Evolutionary conservation across 1,140 invertebrate genomes (phyloP), one percentile per base, ranked within the genome.

Genomic region (Bradynema listronoti): DNA sequence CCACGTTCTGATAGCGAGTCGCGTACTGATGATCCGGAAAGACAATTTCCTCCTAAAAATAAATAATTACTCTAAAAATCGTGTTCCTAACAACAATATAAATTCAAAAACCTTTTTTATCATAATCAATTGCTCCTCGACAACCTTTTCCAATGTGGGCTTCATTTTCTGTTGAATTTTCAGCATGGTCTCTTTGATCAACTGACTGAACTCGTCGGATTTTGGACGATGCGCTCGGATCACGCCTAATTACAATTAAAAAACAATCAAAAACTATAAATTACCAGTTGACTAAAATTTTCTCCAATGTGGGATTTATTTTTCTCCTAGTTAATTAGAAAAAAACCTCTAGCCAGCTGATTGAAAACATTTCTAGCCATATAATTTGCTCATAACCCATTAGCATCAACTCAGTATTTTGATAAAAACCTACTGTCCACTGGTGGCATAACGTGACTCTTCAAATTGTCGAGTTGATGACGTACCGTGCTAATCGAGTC

Each of bases 401-500:
- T n/a, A n/a, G n/a, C n/a, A n/a, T n/a, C 27, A 11, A 22, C 53
- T 9, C 24, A 43, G 41, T 4, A 16, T 19, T 43, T 47, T 2
- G n/a, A 55, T 4, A 19, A 25, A n/a, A 2, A 41, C 57, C 46
- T 34, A 61, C 58, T n/a, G 43, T 61, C 59, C 45, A 61, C 59
- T 22, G 59, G 59, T 16, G 59, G 59, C 19, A 47, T 56, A 36
- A 61, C 59, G 41, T 61, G 43, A 36, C 27, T 30, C 22, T 57
- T 56, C 16, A 61, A 32, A 61, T 61, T 61, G 6, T 61, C 59
- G 16, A 61, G 32, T n/a, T 61, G 59, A 45, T 61, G 57, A 4
- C 59, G 60, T 22, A 66, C 64, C 2, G 64, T 69, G 29, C 57
- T 69, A 19, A 66, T 61, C 5, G 59, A 42, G 4, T 51, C 56